Evolutionary conservation across 1,140 invertebrate species (phyloP), one percentile per base, ranked within the genome.

Genomic region (Cecropterus lyciades): DNA sequence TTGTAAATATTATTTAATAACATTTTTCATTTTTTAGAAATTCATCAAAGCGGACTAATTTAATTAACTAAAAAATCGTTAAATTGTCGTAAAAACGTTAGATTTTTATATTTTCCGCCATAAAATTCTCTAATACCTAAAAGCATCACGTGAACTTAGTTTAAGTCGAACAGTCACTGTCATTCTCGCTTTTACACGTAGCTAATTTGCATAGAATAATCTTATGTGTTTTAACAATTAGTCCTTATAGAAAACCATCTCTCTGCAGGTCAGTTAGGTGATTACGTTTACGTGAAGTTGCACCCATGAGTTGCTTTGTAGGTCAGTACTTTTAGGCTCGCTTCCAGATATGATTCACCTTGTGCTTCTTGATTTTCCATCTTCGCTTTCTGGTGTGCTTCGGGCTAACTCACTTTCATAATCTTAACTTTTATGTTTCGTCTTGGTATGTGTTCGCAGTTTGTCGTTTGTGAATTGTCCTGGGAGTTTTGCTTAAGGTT

Each of bases 251-350:
- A 52, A 52, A 20, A 69, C 60, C n/a, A 73, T 87, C 82, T 88
- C 71, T 84, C 85, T 79, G 71, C 89, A 91, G 87, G 89, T 91
- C 80, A 77, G 67, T 84, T 89, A 89, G 85, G 79, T 75, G 88
- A 79, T 89, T 89, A 79, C 85, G 84, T 89, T 78, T 72, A 73
- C 82, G 84, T 89, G 73, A 85, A 81, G 77, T 87, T 85, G 75
- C 84, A 79, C 72, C 84, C 85, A 85, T 89, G 85, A 89, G 70
- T 84, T 83, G 74, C 75, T 89, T 82, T 82, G 81, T 90, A 89
- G 87, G 89, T 89, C 80, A 91, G 89, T 91, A 91, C 71, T 83
- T 77, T 69, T 78, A 81, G 79, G 80, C 77, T 80, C 66, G 71
- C 76, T 80, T 84, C 77, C 72, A 80, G 71, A 72, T 72, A 67